Percentiles rank a stretch among this genome's conserved stretches.
Evolutionary conservation across 2,797 vertebrate genomes (phyloP).

Genomic region (Muraenolepis orangiensis): DNA sequence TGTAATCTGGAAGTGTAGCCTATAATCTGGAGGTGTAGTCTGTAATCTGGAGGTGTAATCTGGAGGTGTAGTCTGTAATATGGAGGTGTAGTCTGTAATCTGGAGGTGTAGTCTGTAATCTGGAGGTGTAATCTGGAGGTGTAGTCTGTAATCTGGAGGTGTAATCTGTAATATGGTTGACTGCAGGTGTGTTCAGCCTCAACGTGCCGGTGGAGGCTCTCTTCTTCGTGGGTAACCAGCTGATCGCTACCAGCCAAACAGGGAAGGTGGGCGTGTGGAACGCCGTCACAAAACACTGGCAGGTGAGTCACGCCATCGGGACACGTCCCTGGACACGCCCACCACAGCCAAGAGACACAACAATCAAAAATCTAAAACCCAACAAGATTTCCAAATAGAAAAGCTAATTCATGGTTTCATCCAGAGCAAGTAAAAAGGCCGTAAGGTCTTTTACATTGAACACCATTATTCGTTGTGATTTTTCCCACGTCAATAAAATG

Average conservation of each 20-base stretch:
- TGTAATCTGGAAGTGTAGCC: too few relatives aligned
- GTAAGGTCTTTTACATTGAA: background rate
- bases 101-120: background rate
- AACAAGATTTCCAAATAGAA: background rate
- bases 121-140: background rate
- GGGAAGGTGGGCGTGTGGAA: slow-evolving; percentile 95
- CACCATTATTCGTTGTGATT: too few relatives aligned
- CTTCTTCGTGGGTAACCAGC: slow-evolving; percentile 92
- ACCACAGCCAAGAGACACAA: background rate
- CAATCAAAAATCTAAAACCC: background rate
- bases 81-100: too few relatives aligned
- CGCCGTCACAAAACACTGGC: slow-evolving; percentile 94
- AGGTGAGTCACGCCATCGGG: slow-evolving; percentile 67
- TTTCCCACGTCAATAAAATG: too few relatives aligned
- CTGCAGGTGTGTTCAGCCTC: slow-evolving; percentile 84
- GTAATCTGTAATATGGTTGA: background rate
- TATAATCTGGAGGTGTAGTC: too few relatives aligned
- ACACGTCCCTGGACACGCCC: background rate
- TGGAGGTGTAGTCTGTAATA: too few relatives aligned
- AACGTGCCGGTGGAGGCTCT: slow-evolving; percentile 86
- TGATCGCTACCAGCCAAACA: slow-evolving; percentile 89
- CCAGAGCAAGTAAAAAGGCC: background rate
- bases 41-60: too few relatives aligned
- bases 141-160: too few relatives aligned
- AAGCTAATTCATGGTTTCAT: too few relatives aligned